Base-by-base conservation (phyloP, 1,140 invertebrate species). In the Saccostrea echinata region DNA sequence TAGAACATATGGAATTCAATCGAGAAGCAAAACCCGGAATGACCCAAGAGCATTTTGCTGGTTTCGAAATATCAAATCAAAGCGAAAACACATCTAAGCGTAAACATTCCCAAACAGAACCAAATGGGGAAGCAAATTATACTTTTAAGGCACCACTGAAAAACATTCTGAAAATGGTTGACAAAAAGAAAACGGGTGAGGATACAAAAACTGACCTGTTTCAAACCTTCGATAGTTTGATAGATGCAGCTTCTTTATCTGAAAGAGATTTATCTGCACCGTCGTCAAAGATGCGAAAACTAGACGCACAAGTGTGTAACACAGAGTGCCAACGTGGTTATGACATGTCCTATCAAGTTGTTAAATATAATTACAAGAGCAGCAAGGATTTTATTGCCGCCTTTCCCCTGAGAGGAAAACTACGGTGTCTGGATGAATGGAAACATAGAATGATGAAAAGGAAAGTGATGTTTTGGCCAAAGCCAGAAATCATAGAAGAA, bases 381-480 rank as follows among this genome's bases (percentile, higher is more conserved):
- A 57, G 57, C 33, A 84, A 84, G 9, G 84, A 84, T 84, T 87
- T 83, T 18, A 87, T 87, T 51, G 80, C 86, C n/a, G 80, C 86
- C 51, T 87, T 87, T 84, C 35, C 86, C 16, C 21, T 87, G 12
- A 18, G 57, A 57, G 80, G 86, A 16, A 57, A 35, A 27, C 86
- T 64, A 0, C 3, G 57, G 51, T 57, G 61, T 24, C 30, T 84
- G 21, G 55, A 87, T 4, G 52, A 61, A 52, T 87, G 86, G 86
- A 27, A 53, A 53, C 35, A 43, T 16, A 9, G 43, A 76, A 61
- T 21, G 33, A 27, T 24, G 51, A 33, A 57, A 21, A 87, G 55
- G 13, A 83, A 55, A 30, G 16, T 35, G 55, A 21, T n/a, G 33
- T 51, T 21, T 71, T 76, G 24, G 85, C 85, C 43, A 52, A 43